Conservation (phyloP, 2,888 invertebrate genomes). For the Chrysotoxum bicinctum region DNA sequence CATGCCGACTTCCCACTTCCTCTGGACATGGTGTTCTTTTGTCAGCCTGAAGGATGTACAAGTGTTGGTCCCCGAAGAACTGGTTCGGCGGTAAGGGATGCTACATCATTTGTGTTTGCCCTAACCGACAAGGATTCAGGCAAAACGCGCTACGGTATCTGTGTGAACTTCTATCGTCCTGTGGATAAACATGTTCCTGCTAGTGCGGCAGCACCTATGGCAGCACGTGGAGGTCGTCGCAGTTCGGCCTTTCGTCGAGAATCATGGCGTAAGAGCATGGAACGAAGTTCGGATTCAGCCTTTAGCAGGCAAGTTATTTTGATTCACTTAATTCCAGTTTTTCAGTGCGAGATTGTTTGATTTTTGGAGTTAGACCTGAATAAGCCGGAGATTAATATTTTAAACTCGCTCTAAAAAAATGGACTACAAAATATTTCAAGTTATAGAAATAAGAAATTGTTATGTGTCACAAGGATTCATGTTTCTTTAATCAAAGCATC, state of each 20-base stretch:
- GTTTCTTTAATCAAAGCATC: no score
- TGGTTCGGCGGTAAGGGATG: conserved; percentile 88
- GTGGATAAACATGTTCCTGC: conserved; percentile 85
- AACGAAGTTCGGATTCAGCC: conserved; percentile 95
- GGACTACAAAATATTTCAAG: no score
- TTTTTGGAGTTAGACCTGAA: no score
- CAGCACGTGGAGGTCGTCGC: conserved; percentile 79
- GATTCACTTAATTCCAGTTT: background rate
- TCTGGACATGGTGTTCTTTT: conserved; percentile 99
- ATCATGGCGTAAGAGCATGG: conserved; percentile 95
- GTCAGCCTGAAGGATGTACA: conserved; percentile 99
- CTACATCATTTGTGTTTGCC: conserved; percentile 98
- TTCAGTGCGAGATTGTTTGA: no score
- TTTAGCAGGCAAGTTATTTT: conserved; percentile 90
- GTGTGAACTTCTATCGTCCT: conserved; percentile 98
- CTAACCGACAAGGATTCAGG: conserved; percentile 99
- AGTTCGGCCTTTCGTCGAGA: conserved; percentile 88
- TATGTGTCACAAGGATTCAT: no score
- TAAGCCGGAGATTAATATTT: no score
- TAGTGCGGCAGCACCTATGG: conserved; percentile 68
- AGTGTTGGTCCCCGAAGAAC: conserved; percentile 94
- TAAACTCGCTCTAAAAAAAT: no score
- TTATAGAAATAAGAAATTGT: no score
- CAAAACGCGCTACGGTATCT: conserved; percentile 96
- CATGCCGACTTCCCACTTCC: conserved; percentile 99